These are phyloP conservation scores for Prunella fulvescens DNA, from an alignment of 2,113 vertebrate genomes.

Conservation along the genomic window DNA sequence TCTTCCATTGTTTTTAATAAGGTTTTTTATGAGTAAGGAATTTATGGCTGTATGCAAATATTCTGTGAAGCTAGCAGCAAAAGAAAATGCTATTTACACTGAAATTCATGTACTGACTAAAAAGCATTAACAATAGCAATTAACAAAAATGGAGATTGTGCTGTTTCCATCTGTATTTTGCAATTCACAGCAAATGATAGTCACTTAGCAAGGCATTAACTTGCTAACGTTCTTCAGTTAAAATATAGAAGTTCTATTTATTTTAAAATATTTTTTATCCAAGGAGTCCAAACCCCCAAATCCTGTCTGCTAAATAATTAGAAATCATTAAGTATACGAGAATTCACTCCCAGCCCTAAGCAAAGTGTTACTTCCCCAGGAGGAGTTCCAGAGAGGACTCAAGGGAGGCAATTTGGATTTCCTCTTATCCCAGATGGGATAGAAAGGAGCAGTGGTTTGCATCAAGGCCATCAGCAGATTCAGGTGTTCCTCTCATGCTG, in stretches of 20 bases:
- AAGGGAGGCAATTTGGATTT: neutral
- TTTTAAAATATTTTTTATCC: neutral
- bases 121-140: slow-evolving; percentile 47
- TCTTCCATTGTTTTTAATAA: slow-evolving; percentile 9
- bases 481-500: rapidly evolving
- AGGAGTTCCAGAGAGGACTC: neutral
- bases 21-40: slow-evolving; percentile 18
- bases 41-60: slow-evolving; percentile 18
- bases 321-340: neutral
- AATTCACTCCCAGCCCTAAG: neutral
- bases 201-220: slow-evolving; percentile 5
- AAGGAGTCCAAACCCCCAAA: neutral
- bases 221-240: neutral
- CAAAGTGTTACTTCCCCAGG: neutral
- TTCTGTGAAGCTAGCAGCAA: slow-evolving; percentile 10
- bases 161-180: slow-evolving; percentile 28
- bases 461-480: neutral
- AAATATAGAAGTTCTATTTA: neutral
- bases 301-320: neutral
- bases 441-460: neutral
- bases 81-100: slow-evolving; percentile 31
- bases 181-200: neutral
- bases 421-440: neutral
- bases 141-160: slow-evolving; percentile 7
- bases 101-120: slow-evolving; percentile 36